A percentile compares a stretch with the other conserved stretches of the same genome.
phyloP scores from a whole-genome alignment of 2,888 invertebrate species.

The Troilus luridus region DNA sequence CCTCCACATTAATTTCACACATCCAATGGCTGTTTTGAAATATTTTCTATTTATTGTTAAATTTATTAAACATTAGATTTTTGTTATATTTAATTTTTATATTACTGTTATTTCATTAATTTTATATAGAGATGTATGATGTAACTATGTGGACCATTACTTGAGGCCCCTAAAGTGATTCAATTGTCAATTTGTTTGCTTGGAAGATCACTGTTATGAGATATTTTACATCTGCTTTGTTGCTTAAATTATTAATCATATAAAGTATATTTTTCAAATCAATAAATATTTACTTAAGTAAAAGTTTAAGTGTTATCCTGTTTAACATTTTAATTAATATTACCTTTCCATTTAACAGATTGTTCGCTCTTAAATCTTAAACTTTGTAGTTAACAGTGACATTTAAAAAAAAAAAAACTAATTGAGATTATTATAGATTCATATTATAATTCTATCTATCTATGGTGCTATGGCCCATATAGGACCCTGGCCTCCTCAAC shows the following conservation, averaged over 20 bases:
- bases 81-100: conserved; percentile 17
- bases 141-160: conserved; percentile 12
- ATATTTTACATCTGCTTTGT: background rate
- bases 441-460: too few relatives aligned
- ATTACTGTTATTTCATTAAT: conserved; percentile 29
- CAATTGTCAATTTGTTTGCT: conserved; percentile 18
- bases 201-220: background rate
- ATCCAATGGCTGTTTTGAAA: background rate
- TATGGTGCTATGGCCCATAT: too few relatives aligned
- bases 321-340: background rate
- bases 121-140: background rate
- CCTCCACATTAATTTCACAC: too few relatives aligned
- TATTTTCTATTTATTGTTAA: conserved; percentile 25
- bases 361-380: background rate
- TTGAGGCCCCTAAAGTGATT: conserved; percentile 19
- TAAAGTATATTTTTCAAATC: conserved; percentile 24
- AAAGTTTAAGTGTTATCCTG: background rate
- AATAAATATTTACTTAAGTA: conserved; percentile 25
- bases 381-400: too few relatives aligned
- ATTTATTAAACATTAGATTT: conserved; percentile 10
- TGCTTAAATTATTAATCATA: background rate
- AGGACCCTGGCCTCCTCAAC: too few relatives aligned
- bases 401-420: too few relatives aligned
- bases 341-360: background rate
- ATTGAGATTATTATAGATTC: too few relatives aligned